Evolutionary conservation across 2,113 vertebrate species (phyloP).

Genomic region (Nerophis lumbriciformis): DNA sequence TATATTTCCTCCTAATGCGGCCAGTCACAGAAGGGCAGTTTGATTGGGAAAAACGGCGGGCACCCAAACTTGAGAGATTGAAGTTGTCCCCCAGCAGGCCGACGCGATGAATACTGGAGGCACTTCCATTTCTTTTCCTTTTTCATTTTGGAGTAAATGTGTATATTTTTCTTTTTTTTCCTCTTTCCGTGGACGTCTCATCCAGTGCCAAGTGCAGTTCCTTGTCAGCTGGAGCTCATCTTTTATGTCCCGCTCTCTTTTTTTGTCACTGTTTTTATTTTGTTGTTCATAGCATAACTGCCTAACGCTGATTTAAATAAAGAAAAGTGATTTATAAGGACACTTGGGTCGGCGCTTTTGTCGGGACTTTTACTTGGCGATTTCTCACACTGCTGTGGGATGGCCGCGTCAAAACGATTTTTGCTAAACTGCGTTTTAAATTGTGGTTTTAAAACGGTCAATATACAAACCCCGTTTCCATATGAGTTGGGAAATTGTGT

Average conservation of each 20-base stretch:
- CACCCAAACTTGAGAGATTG: slow-evolving; percentile 50
- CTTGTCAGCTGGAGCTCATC: slow-evolving; percentile 70
- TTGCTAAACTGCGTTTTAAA: too few species aligned
- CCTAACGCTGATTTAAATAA: slow-evolving; percentile 82
- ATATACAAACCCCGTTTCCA: too few species aligned
- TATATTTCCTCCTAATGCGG: slow-evolving; percentile 27
- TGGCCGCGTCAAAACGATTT: too few species aligned
- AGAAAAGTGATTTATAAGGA: slow-evolving; percentile 79
- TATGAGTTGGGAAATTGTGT: too few species aligned
- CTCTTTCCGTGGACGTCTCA: slow-evolving; percentile 68
- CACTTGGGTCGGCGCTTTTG: slow-evolving; percentile 31
- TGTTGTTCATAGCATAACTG: slow-evolving; percentile 73
- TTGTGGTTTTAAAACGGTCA: too few species aligned
- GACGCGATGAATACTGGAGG: slow-evolving; percentile 48
- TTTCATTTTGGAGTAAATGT: slow-evolving; percentile 49
- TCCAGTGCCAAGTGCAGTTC: slow-evolving; percentile 81
- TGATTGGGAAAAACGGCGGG: slow-evolving; percentile 12
- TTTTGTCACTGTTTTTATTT: slow-evolving; percentile 59
- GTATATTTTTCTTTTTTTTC: slow-evolving; percentile 55
- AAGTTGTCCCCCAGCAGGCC: slow-evolving; percentile 32
- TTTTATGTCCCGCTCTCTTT: slow-evolving; percentile 38
- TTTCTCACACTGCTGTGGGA: too few species aligned
- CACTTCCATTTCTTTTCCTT: slow-evolving; percentile 42
- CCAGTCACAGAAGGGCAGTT: slow-evolving; percentile 33
- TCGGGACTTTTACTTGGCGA: too few species aligned